Conservation (phyloP, 2,888 invertebrate species). For the Flexamia atlantica region DNA sequence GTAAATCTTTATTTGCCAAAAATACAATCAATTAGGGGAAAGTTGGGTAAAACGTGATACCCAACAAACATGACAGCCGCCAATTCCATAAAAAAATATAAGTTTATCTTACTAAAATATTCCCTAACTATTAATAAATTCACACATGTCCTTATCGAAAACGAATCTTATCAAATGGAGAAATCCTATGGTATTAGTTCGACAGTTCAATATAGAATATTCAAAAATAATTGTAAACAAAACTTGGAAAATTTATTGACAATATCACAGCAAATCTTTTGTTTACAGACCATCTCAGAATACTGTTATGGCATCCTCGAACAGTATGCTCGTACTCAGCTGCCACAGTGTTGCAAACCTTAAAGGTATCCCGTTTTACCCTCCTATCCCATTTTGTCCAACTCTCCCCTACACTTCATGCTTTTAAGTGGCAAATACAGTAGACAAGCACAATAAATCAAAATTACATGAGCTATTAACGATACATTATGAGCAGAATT, state of each 20-base stretch:
- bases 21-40: too few relatives aligned
- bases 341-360: slow-evolving; percentile 31
- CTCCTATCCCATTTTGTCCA: slow-evolving; percentile 40
- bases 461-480: too few relatives aligned
- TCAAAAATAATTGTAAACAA: slow-evolving; percentile 1
- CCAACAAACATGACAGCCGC: too few relatives aligned
- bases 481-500: too few relatives aligned
- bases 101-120: background rate
- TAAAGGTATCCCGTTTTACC: slow-evolving; percentile 45
- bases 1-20: too few relatives aligned
- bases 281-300: slow-evolving; percentile 19
- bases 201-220: slow-evolving; percentile 27
- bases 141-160: slow-evolving; percentile 24
- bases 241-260: slow-evolving; percentile 38
- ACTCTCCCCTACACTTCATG: slow-evolving; percentile 48
- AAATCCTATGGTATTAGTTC: slow-evolving; percentile 1
- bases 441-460: too few relatives aligned
- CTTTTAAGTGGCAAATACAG: too few relatives aligned
- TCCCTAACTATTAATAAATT: slow-evolving; percentile 26
- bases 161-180: slow-evolving; percentile 14
- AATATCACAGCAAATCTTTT: slow-evolving; percentile 24
- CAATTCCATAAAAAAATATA: too few relatives aligned
- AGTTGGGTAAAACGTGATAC: too few relatives aligned
- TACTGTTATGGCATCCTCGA: slow-evolving; percentile 26
- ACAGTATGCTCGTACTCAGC: slow-evolving; percentile 9